A percentile compares a stretch with the other conserved stretches of the same genome.
These are phyloP conservation scores for Zophobas morio DNA, from an alignment of 1,140 invertebrate species.

Conservation along the genomic window DNA sequence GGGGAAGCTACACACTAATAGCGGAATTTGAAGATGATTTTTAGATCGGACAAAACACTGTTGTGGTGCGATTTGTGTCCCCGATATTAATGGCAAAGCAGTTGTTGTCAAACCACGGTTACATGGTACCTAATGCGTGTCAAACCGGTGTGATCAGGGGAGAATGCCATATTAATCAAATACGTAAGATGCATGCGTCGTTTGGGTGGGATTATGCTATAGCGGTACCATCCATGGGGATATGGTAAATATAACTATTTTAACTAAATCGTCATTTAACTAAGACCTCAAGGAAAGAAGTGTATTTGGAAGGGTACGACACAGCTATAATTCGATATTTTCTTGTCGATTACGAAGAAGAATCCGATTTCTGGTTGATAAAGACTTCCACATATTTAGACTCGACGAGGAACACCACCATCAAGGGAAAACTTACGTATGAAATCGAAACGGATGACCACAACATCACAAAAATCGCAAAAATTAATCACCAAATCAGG, in stretches of 20 bases:
- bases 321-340: constrained; percentile 49
- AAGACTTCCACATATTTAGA: constrained; percentile 62
- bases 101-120: constrained; percentile 72
- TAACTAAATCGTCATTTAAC: background rate
- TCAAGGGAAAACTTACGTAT: background rate
- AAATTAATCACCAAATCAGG: background rate
- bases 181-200: constrained; percentile 97
- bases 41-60: constrained; percentile 74
- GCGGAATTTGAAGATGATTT: background rate
- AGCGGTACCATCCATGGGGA: constrained; percentile 92
- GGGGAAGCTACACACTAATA: background rate
- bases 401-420: constrained; percentile 17
- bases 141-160: constrained; percentile 85
- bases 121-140: constrained; percentile 85
- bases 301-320: constrained; percentile 71
- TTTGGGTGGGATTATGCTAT: constrained; percentile 99
- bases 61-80: constrained; percentile 83
- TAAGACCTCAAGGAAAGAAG: constrained; percentile 69
- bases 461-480: background rate
- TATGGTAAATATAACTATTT: constrained; percentile 77
- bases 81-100: constrained; percentile 78
- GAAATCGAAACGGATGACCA: no score
- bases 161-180: constrained; percentile 94
- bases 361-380: constrained; percentile 67
- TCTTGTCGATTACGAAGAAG: constrained; percentile 67